These are phyloP conservation scores for Zosterops hypoxanthus DNA, from an alignment of 2,113 vertebrate species.

Conservation along the genomic window DNA sequence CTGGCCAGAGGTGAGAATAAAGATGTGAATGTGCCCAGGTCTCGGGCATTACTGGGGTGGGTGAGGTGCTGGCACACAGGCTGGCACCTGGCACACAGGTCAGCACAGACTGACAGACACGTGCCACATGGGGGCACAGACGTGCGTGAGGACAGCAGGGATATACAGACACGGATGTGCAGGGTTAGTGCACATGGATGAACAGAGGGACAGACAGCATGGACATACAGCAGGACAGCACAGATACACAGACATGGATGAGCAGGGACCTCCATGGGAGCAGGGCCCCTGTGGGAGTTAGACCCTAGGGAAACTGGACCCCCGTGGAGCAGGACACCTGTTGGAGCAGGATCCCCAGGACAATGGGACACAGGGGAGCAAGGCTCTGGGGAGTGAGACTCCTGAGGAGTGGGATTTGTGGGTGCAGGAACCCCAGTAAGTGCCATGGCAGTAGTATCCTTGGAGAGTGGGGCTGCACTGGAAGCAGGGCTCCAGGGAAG, in stretches of 20 bases:
- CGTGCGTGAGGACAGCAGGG: fast-evolving
- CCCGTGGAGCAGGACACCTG: neutral
- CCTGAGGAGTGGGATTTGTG: neutral
- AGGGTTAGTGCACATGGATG: neutral
- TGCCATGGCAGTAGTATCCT: neutral
- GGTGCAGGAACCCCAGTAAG: neutral
- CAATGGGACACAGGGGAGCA: neutral
- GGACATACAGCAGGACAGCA: neutral
- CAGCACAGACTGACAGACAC: fast-evolving
- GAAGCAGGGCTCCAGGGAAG: neutral
- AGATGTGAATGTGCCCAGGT: conserved; percentile 14
- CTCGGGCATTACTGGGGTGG: neutral
- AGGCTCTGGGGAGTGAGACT: neutral
- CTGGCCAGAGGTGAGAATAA: conserved; percentile 1
- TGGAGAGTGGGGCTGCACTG: neutral
- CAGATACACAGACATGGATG: neutral
- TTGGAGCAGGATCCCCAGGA: neutral
- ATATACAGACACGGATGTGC: fast-evolving
- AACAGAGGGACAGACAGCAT: neutral
- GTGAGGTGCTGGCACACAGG: fast-evolving
- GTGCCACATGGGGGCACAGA: fast-evolving
- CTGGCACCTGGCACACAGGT: neutral
- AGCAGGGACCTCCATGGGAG: neutral
- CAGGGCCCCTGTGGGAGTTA: neutral
- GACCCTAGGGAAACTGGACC: neutral